phyloP scores from a whole-genome alignment of 2,797 vertebrate genomes.

The Gambelia wislizenii region DNA sequence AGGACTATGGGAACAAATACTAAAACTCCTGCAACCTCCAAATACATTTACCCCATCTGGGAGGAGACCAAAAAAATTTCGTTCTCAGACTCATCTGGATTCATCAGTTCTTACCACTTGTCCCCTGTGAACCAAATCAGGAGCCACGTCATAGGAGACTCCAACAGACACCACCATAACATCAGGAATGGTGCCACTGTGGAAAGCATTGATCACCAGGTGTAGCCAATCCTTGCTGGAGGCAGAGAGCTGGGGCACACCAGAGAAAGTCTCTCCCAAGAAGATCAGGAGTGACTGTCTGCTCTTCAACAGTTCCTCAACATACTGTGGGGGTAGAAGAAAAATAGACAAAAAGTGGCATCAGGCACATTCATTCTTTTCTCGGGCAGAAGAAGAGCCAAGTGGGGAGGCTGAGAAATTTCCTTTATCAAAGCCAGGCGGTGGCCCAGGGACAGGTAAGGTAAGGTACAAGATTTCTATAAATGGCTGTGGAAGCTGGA shows the following conservation, averaged over 20 bases:
- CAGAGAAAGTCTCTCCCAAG: slow-evolving; percentile 78
- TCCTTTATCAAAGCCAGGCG: neutral
- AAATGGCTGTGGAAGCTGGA: too few relatives aligned
- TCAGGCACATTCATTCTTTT: too few relatives aligned
- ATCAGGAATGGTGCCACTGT: slow-evolving; percentile 78
- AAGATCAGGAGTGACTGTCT: slow-evolving; percentile 85
- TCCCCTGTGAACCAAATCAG: rapidly evolving
- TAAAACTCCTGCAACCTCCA: too few relatives aligned
- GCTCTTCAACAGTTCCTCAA: slow-evolving; percentile 85
- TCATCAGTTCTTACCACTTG: slow-evolving; percentile 65
- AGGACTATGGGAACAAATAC: too few relatives aligned
- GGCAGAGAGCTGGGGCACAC: slow-evolving; percentile 35
- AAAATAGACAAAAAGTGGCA: neutral
- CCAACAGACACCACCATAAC: slow-evolving; percentile 86
- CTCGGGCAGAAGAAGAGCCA: neutral
- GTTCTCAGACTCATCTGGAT: neutral
- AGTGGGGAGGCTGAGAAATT: too few relatives aligned
- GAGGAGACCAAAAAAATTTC: too few relatives aligned
- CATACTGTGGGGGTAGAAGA: slow-evolving; percentile 74
- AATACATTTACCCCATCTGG: too few relatives aligned
- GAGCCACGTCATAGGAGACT: slow-evolving; percentile 84
- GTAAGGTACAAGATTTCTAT: too few relatives aligned
- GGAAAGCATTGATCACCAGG: slow-evolving; percentile 78
- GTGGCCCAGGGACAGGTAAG: too few relatives aligned
- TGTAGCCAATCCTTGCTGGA: slow-evolving; percentile 83